phyloP scores from a whole-genome alignment of 2,888 invertebrate genomes.

The Cephus sareptanus region DNA sequence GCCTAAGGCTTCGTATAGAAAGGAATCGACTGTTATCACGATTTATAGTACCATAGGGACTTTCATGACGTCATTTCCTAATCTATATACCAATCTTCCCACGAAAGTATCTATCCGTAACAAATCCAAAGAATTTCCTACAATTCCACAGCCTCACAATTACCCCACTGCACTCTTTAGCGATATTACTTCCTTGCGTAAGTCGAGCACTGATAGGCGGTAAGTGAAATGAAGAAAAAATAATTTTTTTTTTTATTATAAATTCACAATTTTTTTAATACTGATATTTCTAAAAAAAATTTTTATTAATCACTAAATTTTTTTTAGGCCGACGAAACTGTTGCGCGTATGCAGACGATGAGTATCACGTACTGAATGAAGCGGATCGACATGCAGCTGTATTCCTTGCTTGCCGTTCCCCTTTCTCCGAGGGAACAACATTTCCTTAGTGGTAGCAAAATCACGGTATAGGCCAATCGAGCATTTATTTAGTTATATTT shows the following conservation, averaged over 20 bases:
- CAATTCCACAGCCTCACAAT: not conserved
- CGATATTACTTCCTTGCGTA: not conserved
- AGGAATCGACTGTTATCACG: not conserved
- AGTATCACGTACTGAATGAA: slow-evolving; percentile 61
- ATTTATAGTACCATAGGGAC: not conserved
- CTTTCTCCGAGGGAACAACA: not conserved
- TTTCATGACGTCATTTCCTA: not conserved
- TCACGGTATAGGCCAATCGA: not conserved
- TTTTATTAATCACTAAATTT: not conserved
- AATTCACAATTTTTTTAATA: not conserved
- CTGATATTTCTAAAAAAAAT: not conserved
- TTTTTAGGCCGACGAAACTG: not conserved
- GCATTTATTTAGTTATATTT: not conserved
- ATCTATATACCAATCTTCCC: not conserved
- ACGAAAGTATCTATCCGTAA: not conserved
- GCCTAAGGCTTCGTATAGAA: not conserved
- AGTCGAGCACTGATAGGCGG: not conserved
- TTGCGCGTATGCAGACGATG: slow-evolving; percentile 45
- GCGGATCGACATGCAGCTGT: slow-evolving; percentile 46
- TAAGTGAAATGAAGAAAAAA: not conserved
- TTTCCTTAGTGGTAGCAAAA: not conserved
- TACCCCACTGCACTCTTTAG: not conserved
- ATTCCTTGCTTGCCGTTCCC: slow-evolving; percentile 14
- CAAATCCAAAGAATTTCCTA: not conserved
- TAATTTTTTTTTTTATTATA: not conserved